phyloP scores from a whole-genome alignment of 2,113 vertebrate genomes.

The Choloepus hoffmanni region DNA sequence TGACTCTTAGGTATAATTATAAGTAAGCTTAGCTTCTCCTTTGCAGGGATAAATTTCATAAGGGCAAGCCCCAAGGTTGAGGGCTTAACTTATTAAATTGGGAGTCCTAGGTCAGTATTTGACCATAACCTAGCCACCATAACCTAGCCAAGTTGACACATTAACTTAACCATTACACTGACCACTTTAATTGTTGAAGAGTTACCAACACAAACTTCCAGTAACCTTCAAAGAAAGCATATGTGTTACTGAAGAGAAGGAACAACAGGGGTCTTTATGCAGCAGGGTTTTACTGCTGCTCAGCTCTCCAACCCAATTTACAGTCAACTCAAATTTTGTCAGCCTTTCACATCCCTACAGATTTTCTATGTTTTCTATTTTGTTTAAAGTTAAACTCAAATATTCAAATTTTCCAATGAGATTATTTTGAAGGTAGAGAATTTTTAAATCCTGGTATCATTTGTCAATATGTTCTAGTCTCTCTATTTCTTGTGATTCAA shows the following conservation, averaged over 20 bases:
- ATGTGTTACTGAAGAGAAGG: constrained; percentile 92
- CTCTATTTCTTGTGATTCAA: constrained; percentile 96
- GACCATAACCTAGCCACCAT: too few species aligned
- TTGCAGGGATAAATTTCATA: too few species aligned
- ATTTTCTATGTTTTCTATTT: constrained; percentile 95
- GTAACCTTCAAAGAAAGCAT: constrained; percentile 89
- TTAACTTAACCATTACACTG: too few species aligned
- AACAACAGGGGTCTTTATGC: constrained; percentile 77
- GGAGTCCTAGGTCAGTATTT: too few species aligned
- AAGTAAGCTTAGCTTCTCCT: too few species aligned
- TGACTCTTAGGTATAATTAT: too few species aligned
- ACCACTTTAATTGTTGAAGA: constrained; percentile 88
- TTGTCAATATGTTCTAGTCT: constrained; percentile 92
- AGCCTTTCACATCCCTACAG: constrained; percentile 94
- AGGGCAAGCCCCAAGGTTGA: too few species aligned
- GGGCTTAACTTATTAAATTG: too few species aligned
- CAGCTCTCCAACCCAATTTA: constrained; percentile 92
- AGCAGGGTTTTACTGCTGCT: constrained; percentile 85
- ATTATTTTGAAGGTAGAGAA: not conserved
- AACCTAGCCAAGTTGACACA: too few species aligned
- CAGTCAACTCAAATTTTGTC: constrained; percentile 92
- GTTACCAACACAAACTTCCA: constrained; percentile 89
- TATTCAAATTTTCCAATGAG: constrained; percentile 89
- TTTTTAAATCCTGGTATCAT: constrained; percentile 91
- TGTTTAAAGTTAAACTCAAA: constrained; percentile 94